Conservation (phyloP, 2,888 invertebrate species). For the Calliopum simillimum region DNA sequence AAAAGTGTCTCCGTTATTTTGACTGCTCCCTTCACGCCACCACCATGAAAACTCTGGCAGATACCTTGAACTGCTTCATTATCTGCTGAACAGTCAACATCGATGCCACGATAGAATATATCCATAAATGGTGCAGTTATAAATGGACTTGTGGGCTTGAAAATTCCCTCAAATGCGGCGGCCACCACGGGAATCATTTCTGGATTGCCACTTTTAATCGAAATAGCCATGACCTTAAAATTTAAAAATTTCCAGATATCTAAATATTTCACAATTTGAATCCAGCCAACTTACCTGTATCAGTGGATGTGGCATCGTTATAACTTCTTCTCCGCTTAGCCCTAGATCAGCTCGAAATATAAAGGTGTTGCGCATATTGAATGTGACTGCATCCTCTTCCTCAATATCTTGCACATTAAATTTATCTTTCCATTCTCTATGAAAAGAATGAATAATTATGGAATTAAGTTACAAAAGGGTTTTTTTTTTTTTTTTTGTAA, state of each 20-base stretch:
- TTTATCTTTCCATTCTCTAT: conserved; percentile 84
- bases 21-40: conserved; percentile 70
- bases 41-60: conserved; percentile 74
- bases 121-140: conserved; percentile 74
- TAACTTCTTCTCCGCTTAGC: conserved; percentile 77
- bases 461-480: background rate
- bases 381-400: conserved; percentile 78
- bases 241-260: background rate
- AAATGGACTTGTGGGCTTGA: conserved; percentile 70
- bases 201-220: conserved; percentile 73
- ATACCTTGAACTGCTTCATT: conserved; percentile 81
- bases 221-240: conserved; percentile 59
- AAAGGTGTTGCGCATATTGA: conserved; percentile 76
- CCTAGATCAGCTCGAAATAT: conserved; percentile 75
- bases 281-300: conserved; percentile 71
- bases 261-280: background rate
- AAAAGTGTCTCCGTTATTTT: conserved; percentile 73
- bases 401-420: conserved; percentile 77
- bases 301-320: conserved; percentile 78
- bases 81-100: conserved; percentile 77
- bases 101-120: conserved; percentile 78
- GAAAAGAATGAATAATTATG: background rate
- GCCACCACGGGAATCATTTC: conserved; percentile 70
- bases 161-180: conserved; percentile 78
- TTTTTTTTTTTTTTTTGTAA: background rate